phyloP scores from a whole-genome alignment of 1,140 invertebrate species.

The Vollenhovia emeryi region DNA sequence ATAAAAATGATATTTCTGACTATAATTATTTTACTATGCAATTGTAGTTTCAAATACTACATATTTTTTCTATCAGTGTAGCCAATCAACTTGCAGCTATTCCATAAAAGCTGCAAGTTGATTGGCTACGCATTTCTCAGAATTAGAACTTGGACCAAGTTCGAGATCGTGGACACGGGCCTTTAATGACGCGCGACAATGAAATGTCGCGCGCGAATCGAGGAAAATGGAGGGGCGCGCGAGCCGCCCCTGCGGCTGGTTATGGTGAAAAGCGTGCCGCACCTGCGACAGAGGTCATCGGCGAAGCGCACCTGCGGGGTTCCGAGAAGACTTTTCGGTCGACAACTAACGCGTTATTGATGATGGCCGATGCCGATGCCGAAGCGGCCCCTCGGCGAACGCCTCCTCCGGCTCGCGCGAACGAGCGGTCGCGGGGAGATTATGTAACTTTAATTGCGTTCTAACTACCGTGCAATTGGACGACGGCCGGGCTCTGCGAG shows the following conservation, averaged over 20 bases:
- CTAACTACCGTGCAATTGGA: slow-evolving; percentile 73
- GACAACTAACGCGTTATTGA: slow-evolving; percentile 70
- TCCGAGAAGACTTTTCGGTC: slow-evolving; percentile 61
- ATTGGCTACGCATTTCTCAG: no score
- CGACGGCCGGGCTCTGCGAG: slow-evolving; percentile 14
- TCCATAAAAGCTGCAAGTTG: no score
- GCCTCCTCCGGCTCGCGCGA: slow-evolving; percentile 13
- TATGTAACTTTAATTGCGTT: slow-evolving; percentile 73
- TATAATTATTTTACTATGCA: no score
- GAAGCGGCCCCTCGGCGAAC: slow-evolving; percentile 24
- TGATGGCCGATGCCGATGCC: slow-evolving; percentile 28
- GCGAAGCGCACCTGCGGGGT: slow-evolving; percentile 62
- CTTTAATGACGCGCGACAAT: no score
- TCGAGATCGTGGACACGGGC: no score
- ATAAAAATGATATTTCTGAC: no score
- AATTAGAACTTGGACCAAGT: no score
- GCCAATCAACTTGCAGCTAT: no score
- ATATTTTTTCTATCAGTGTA: no score
- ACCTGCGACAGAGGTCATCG: slow-evolving; percentile 22
- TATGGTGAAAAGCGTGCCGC: slow-evolving; percentile 39
- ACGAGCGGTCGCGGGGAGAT: slow-evolving; percentile 47
- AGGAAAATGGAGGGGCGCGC: slow-evolving; percentile 19
- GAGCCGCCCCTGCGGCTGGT: background rate
- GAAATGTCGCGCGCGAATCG: slow-evolving; percentile 13
- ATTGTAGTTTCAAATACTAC: no score